Evolutionary conservation across 1,140 invertebrate genomes (phyloP).

Genomic region (Sinella curviseta): DNA sequence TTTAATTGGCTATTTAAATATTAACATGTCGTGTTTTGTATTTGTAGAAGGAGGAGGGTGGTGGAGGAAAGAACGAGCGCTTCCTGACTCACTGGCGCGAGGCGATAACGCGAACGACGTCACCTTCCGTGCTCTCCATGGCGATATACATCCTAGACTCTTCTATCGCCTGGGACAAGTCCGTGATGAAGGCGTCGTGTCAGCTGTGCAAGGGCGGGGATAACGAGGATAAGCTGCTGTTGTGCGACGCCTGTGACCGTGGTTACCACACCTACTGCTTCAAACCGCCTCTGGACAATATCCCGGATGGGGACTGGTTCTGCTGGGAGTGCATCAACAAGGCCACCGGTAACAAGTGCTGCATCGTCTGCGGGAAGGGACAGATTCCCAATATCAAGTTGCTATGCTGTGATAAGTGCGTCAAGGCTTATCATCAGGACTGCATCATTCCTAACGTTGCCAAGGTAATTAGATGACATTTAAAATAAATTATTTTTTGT

Average conservation of each 20-base stretch:
- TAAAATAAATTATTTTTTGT: not conserved
- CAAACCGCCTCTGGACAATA: constrained; percentile 92
- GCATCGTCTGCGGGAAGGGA: constrained; percentile 60
- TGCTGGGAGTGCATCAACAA: constrained; percentile 97
- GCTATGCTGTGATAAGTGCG: constrained; percentile 76
- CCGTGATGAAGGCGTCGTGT: constrained; percentile 97
- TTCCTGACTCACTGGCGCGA: constrained; percentile 80
- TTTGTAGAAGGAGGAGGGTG: too few species aligned
- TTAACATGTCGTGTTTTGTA: too few species aligned
- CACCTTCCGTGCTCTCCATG: constrained; percentile 86
- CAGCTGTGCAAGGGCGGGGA: constrained; percentile 95
- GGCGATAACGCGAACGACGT: constrained; percentile 75
- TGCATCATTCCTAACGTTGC: constrained; percentile 84
- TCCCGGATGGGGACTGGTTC: constrained; percentile 94
- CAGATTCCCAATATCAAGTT: constrained; percentile 5
- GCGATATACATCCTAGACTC: constrained; percentile 84
- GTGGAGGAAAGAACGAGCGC: not conserved
- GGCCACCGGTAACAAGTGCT: constrained; percentile 81
- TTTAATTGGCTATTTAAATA: too few species aligned
- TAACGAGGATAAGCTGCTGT: constrained; percentile 89
- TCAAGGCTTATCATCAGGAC: constrained; percentile 85
- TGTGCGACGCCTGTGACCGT: constrained; percentile 96
- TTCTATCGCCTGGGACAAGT: constrained; percentile 96
- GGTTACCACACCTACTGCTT: constrained; percentile 98
- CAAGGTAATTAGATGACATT: constrained; percentile 60